Evolutionary conservation across 2,888 invertebrate species (phyloP).

Genomic region (Heliconius sara): DNA sequence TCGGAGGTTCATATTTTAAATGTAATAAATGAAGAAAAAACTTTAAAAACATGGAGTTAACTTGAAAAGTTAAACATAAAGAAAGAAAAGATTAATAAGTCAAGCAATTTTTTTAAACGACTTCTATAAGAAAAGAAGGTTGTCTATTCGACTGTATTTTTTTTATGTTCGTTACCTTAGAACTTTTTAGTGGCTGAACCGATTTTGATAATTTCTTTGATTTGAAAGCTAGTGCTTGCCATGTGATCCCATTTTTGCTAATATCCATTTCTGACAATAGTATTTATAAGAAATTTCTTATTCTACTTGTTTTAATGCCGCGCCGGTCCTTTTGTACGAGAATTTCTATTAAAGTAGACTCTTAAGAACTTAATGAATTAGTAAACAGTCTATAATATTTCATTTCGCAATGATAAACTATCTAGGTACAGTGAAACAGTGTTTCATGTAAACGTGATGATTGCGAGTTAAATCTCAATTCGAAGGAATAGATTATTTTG

Average conservation of each 20-base stretch:
- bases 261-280: too few relatives aligned
- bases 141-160: too few relatives aligned
- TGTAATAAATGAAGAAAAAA: neutral
- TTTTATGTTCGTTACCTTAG: too few relatives aligned
- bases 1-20: neutral
- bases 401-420: neutral
- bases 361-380: neutral
- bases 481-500: neutral
- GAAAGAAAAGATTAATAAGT: neutral
- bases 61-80: neutral
- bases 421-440: neutral
- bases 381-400: constrained; percentile 3
- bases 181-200: too few relatives aligned
- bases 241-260: too few relatives aligned
- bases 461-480: neutral
- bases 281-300: neutral
- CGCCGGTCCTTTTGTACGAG: constrained; percentile 7
- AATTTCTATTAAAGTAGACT: constrained; percentile 6
- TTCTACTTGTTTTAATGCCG: constrained; percentile 1
- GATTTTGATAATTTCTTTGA: too few relatives aligned
- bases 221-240: too few relatives aligned
- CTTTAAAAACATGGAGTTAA: neutral
- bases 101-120: neutral
- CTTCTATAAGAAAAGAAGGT: too few relatives aligned
- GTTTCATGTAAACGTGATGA: neutral